Evolutionary conservation across 2,113 vertebrate genomes (phyloP).

Genomic region (Salvelinus fontinalis): DNA sequence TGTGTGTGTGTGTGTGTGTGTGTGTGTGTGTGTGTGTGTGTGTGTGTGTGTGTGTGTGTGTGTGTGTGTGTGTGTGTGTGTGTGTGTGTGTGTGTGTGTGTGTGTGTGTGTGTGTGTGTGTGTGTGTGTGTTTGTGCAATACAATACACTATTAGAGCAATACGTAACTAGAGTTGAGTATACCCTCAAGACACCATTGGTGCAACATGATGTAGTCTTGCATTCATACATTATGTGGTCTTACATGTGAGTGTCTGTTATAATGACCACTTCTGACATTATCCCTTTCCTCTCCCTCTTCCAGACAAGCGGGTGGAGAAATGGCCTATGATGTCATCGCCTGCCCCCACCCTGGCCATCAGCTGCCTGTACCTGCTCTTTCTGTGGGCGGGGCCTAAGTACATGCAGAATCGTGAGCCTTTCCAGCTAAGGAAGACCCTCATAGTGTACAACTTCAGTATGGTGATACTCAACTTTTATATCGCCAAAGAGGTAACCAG

Average conservation of each 20-base stretch:
- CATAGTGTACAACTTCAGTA: slow-evolving; percentile 97
- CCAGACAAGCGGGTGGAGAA: slow-evolving; percentile 94
- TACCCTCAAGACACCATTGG: neutral
- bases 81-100: too few species aligned
- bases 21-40: too few species aligned
- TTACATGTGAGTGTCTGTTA: neutral
- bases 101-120: too few species aligned
- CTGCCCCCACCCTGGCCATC: slow-evolving; percentile 88
- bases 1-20: too few species aligned
- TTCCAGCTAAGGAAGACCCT: slow-evolving; percentile 90
- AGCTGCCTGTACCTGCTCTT: slow-evolving; percentile 94
- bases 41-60: too few species aligned
- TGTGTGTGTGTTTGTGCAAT: neutral
- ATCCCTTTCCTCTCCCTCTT: neutral
- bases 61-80: too few species aligned
- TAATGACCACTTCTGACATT: neutral
- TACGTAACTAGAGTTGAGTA: too few species aligned
- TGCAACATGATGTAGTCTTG: neutral
- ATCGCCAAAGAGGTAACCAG: slow-evolving; percentile 94
- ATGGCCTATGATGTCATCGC: slow-evolving; percentile 95
- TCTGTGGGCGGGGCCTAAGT: slow-evolving; percentile 94
- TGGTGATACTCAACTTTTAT: slow-evolving; percentile 98
- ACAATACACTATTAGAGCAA: too few species aligned
- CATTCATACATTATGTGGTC: neutral
- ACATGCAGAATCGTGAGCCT: slow-evolving; percentile 93